Percentiles rank a stretch among this genome's conserved stretches.
Conservation (phyloP, 2,113 vertebrate species). For the Oryzias curvinotus region DNA sequence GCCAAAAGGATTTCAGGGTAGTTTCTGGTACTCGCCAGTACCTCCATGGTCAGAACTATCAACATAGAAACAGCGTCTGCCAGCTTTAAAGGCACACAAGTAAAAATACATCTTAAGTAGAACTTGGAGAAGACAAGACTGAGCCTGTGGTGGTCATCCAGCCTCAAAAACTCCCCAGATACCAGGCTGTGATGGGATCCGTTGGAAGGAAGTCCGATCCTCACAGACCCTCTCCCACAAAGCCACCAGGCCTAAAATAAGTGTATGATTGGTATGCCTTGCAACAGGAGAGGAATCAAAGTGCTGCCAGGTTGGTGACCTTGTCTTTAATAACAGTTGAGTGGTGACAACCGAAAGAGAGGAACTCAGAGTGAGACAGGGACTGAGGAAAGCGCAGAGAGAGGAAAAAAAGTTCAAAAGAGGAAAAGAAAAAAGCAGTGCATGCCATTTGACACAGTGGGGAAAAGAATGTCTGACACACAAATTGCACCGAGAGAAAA, state of each 20-base stretch:
- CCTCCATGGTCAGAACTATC: too few species aligned
- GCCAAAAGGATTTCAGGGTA: too few species aligned
- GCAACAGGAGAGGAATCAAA: slow-evolving; percentile 37
- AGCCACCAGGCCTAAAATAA: not conserved
- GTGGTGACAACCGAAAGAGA: slow-evolving; percentile 48
- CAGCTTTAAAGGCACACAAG: not conserved
- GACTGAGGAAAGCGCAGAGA: slow-evolving; percentile 10
- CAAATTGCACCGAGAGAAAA: slow-evolving; percentile 1
- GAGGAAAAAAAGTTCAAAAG: not conserved
- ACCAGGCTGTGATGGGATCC: not conserved
- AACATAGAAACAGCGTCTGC: too few species aligned
- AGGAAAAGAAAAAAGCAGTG: not conserved
- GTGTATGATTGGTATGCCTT: slow-evolving; percentile 34
- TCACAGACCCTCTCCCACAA: not conserved
- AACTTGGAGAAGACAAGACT: not conserved
- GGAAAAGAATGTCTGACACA: slow-evolving; percentile 13
- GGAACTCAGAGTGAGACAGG: not conserved
- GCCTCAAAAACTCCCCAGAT: not conserved
- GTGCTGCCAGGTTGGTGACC: slow-evolving; percentile 54
- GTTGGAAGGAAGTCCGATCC: not conserved
- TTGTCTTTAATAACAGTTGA: slow-evolving; percentile 66
- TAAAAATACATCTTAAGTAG: not conserved
- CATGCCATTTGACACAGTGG: slow-evolving; percentile 19
- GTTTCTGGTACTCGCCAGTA: too few species aligned
- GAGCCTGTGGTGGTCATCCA: not conserved